These are phyloP conservation scores for Ornithoptera priamus DNA, from an alignment of 2,888 invertebrate species.

Conservation along the genomic window DNA sequence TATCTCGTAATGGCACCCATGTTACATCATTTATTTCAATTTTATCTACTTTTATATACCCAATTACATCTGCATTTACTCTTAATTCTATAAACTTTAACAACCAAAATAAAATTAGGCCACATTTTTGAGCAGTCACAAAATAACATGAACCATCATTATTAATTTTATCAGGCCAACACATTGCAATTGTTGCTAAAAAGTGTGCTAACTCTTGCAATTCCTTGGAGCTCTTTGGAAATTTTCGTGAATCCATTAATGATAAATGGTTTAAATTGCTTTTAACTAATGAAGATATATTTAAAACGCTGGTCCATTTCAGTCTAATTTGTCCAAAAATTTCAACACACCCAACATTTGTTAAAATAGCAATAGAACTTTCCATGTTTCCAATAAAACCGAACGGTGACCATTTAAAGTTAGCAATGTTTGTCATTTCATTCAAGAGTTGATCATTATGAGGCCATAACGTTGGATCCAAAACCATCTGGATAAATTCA, in stretches of 20 bases:
- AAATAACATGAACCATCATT: conserved; percentile 51
- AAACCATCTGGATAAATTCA: conserved; percentile 57
- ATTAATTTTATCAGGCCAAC: conserved; percentile 53
- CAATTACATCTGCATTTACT: conserved; percentile 39
- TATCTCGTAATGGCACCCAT: conserved; percentile 49
- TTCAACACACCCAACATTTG: conserved; percentile 61
- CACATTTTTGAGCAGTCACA: conserved; percentile 62
- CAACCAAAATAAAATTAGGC: conserved; percentile 55
- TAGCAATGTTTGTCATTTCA: conserved; percentile 49
- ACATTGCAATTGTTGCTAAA: conserved; percentile 52
- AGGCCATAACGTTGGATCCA: conserved; percentile 63
- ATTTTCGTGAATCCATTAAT: conserved; percentile 28
- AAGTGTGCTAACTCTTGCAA: conserved; percentile 48
- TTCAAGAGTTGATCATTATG: conserved; percentile 52
- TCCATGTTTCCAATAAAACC: conserved; percentile 45
- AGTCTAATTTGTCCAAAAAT: conserved; percentile 43
- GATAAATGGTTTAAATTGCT: conserved; percentile 34
- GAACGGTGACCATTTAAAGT: conserved; percentile 58
- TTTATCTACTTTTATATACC: conserved; percentile 38
- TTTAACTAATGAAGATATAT: conserved; percentile 48
- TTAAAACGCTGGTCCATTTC: conserved; percentile 46
- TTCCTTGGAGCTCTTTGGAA: conserved; percentile 41
- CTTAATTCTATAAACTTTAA: conserved; percentile 36
- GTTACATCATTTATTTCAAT: conserved; percentile 48
- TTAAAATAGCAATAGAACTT: conserved; percentile 54